Percentiles rank a stretch among this genome's conserved stretches.
phyloP scores from a whole-genome alignment of 2,888 invertebrate species.

The Onchidella celtica region DNA sequence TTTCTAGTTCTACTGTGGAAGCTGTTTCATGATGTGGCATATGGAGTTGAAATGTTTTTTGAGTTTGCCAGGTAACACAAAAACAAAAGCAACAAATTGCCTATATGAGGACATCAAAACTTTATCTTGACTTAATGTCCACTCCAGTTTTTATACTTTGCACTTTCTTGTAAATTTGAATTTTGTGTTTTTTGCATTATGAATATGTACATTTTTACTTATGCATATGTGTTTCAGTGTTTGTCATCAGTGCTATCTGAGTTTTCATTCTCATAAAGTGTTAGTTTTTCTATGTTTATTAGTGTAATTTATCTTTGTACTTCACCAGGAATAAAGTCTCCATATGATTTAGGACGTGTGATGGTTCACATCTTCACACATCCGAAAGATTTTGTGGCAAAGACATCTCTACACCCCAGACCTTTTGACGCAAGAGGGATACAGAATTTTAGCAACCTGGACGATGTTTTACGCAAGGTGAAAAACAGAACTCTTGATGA shows the following conservation, averaged over 20 bases:
- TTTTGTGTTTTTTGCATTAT: background rate
- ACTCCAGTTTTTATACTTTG: too few species aligned
- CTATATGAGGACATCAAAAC: too few species aligned
- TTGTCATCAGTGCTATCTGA: background rate
- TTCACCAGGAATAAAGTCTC: constrained; percentile 35
- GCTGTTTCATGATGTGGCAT: too few species aligned
- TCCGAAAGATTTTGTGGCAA: background rate
- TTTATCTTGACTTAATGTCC: too few species aligned
- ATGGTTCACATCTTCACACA: constrained; percentile 46
- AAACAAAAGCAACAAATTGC: too few species aligned
- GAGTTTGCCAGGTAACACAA: too few species aligned
- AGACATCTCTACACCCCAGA: constrained; percentile 12
- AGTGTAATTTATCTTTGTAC: background rate
- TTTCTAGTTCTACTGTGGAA: too few species aligned
- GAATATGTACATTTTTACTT: background rate
- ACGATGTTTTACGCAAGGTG: constrained; percentile 42
- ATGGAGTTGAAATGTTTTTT: too few species aligned
- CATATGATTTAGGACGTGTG: constrained; percentile 48
- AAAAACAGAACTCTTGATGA: too few species aligned
- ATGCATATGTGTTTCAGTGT: background rate
- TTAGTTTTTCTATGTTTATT: background rate
- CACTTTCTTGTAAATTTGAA: too few species aligned
- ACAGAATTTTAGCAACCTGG: constrained; percentile 45
- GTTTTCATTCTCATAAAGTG: constrained; percentile 37
- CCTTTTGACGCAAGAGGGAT: constrained; percentile 44